Conservation (phyloP, 1,140 invertebrate species). For the Platyscapa corneri region DNA sequence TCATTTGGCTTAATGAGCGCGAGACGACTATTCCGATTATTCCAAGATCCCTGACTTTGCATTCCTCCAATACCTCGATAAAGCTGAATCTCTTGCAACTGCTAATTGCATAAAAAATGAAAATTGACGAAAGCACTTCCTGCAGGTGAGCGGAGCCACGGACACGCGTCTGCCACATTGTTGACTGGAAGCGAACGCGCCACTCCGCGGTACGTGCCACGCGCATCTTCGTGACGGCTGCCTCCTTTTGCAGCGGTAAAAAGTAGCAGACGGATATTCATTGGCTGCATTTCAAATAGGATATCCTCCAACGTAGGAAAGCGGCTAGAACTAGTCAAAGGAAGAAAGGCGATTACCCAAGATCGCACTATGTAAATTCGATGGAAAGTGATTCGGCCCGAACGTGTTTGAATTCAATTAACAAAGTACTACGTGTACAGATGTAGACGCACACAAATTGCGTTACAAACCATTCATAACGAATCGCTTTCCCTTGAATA, state of each 20-base stretch:
- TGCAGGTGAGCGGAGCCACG: too few species aligned
- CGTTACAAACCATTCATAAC: background rate
- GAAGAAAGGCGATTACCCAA: background rate
- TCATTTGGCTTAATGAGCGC: too few species aligned
- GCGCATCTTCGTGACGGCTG: background rate
- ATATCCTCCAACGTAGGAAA: background rate
- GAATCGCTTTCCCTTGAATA: constrained; percentile 5
- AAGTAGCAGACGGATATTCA: too few species aligned
- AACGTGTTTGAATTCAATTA: constrained; percentile 26
- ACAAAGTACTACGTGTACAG: background rate
- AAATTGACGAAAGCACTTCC: too few species aligned
- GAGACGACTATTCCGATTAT: too few species aligned
- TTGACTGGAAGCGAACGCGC: too few species aligned
- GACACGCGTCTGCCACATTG: too few species aligned
- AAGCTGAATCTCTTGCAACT: too few species aligned
- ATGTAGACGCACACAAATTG: background rate
- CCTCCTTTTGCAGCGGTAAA: background rate
- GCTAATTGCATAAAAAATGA: too few species aligned
- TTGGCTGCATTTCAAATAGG: background rate
- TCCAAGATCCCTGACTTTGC: too few species aligned
- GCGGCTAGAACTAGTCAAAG: background rate
- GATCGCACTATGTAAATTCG: background rate
- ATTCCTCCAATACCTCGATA: too few species aligned
- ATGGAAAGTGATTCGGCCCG: background rate
- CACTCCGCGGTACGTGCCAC: too few species aligned